Evolutionary conservation across 2,113 vertebrate species (phyloP).

Genomic region (Vicugna pacos): DNA sequence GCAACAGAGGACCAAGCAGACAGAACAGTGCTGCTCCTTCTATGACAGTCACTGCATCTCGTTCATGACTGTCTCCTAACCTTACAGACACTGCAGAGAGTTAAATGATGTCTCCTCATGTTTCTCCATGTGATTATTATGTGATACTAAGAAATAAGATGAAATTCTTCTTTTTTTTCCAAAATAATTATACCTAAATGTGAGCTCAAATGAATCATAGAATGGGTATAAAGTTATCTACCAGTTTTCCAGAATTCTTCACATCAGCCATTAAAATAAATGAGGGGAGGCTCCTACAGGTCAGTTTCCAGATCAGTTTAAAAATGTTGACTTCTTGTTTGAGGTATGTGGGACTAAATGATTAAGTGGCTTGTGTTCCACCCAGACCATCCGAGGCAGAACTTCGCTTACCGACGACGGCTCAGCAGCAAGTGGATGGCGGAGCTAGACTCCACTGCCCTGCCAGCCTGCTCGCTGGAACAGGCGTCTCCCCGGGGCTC

Average conservation of each 20-base stretch:
- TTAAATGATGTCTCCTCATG: not conserved
- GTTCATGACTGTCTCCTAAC: not conserved
- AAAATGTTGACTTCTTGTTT: not conserved
- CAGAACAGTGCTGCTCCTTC: no score
- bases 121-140: not conserved
- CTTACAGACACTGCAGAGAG: not conserved
- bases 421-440: not conserved
- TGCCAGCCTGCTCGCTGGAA: accelerated
- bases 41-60: not conserved
- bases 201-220: not conserved
- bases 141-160: not conserved
- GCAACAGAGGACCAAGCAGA: no score
- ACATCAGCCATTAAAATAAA: no score
- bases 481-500: not conserved
- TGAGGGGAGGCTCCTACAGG: not conserved
- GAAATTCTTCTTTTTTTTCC: not conserved
- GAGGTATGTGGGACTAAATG: not conserved
- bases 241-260: not conserved
- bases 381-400: not conserved
- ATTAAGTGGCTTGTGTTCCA: not conserved
- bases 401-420: not conserved
- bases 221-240: not conserved
- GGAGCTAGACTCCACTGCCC: accelerated
- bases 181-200: not conserved
- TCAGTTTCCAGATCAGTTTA: not conserved